Conservation (phyloP, 2,888 invertebrate genomes). For the Pristionchus arcanus region DNA sequence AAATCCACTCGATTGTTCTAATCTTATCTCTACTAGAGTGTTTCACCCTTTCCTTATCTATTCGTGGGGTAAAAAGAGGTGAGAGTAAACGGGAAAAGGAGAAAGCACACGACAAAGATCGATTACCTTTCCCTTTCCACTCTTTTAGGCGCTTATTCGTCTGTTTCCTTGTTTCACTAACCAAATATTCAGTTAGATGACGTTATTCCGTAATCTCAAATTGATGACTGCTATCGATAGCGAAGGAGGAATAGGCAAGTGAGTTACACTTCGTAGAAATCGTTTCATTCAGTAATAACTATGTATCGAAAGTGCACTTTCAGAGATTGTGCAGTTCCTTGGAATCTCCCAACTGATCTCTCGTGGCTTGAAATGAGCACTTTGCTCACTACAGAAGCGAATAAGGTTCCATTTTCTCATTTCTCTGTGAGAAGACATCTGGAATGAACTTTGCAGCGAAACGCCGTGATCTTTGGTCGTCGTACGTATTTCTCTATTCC, state of each 20-base stretch:
- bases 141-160: not conserved
- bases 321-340: constrained; percentile 9
- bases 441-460: not conserved
- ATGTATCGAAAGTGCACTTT: not conserved
- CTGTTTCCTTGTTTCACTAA: not conserved
- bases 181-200: not conserved
- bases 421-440: not conserved
- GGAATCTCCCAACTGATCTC: constrained; percentile 43
- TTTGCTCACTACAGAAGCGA: not conserved
- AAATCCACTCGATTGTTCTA: not conserved
- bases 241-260: constrained; percentile 29
- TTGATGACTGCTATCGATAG: constrained; percentile 41
- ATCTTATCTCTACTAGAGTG: not conserved
- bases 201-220: constrained; percentile 31
- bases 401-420: not conserved
- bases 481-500: constrained; percentile 44
- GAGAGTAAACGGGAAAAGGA: not conserved
- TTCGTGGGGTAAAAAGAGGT: not conserved
- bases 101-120: not conserved
- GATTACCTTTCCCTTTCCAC: not conserved
- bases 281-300: too few relatives aligned
- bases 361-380: constrained; percentile 47
- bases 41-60: not conserved
- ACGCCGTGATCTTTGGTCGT: constrained; percentile 44
- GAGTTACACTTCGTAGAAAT: not conserved